Conservation (phyloP, 1,140 invertebrate genomes). For the Cylas formicarius region DNA sequence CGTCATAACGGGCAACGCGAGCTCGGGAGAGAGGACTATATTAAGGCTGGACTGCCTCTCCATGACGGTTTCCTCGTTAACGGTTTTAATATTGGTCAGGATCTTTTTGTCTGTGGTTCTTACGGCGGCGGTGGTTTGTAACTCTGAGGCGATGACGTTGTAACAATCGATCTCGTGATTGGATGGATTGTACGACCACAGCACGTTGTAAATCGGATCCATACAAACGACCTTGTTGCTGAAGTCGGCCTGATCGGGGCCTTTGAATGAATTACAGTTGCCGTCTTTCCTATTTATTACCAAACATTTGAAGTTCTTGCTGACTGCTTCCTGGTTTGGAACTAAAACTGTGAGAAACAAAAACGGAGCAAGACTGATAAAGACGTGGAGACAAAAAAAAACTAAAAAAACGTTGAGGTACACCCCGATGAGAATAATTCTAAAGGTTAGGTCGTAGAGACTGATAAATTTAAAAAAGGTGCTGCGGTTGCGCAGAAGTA, state of each 20-base stretch:
- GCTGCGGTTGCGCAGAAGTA: too few species aligned
- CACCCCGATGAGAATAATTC: too few species aligned
- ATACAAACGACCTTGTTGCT: slow-evolving; percentile 67
- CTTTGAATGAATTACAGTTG: slow-evolving; percentile 71
- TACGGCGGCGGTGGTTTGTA: slow-evolving; percentile 25
- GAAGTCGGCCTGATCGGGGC: slow-evolving; percentile 71
- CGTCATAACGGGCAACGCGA: slow-evolving; percentile 69
- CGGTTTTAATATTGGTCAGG: slow-evolving; percentile 6
- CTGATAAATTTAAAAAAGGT: too few species aligned
- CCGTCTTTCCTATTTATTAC: slow-evolving; percentile 81
- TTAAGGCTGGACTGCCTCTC: slow-evolving; percentile 12
- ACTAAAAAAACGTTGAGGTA: too few species aligned
- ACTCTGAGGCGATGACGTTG: slow-evolving; percentile 70
- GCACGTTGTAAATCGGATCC: slow-evolving; percentile 80
- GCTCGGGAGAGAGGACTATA: slow-evolving; percentile 65
- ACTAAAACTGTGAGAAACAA: slow-evolving; percentile 54
- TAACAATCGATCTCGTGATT: slow-evolving; percentile 69
- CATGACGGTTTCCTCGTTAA: slow-evolving; percentile 21
- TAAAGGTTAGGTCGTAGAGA: too few species aligned
- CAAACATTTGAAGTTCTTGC: slow-evolving; percentile 67
- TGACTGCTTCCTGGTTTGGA: slow-evolving; percentile 59
- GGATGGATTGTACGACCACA: slow-evolving; percentile 73
- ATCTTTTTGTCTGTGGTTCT: slow-evolving; percentile 3
- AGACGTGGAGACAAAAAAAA: too few species aligned
- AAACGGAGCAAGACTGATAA: too few species aligned